Base-by-base conservation (phyloP, 2,113 vertebrate species). In the Protobothrops mucrosquamatus region DNA sequence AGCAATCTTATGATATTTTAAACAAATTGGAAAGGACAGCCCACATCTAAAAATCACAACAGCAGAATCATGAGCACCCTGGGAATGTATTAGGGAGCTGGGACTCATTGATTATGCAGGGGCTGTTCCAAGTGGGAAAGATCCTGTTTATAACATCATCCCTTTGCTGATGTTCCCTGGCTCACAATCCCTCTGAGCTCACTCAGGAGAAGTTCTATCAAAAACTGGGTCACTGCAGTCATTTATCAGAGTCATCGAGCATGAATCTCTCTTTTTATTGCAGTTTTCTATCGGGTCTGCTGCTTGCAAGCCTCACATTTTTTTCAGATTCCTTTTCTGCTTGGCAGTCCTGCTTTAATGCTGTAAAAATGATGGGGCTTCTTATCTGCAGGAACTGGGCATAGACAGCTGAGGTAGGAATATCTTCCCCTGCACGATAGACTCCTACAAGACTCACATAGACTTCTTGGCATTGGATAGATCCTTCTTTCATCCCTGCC, bases 171-270 rank as follows among this genome's bases (percentile, higher is more conserved):
- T 48, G 18, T 57, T 89, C 86, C 52, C 29, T 87, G 61, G 26
- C 86, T 86, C n/a, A n/a, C 91, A 64, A 52, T 46, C 34, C 46
- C 9, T 55, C 4, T 39, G 34, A 39, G 81, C 57, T 87, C 57
- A 46, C 56, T 15, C 56, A 51, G 91, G 87, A 90, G 23, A 81
- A 51, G 88, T 90, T 92, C 93, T 48, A 86, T 46, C 88, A 48
- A 94, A 90, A 92, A 90, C 56, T 94, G 93, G 88, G 88, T 92
- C 91, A 86, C 48, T 48, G 52, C 90, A 85, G 69, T 69, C 87
- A 69, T 92, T 89, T 87, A 20, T 51, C 54, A 61, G n/a, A 34
- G 15, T n/a, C 87, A 86, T 52, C 57, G 39, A 48, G 26, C 3
- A 8, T 14, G 81, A 85, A 39, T 57, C 74, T 87, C 54, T 59